Evolutionary conservation across 1,140 invertebrate genomes (phyloP).

Genomic region (Caenorhabditis latens): DNA sequence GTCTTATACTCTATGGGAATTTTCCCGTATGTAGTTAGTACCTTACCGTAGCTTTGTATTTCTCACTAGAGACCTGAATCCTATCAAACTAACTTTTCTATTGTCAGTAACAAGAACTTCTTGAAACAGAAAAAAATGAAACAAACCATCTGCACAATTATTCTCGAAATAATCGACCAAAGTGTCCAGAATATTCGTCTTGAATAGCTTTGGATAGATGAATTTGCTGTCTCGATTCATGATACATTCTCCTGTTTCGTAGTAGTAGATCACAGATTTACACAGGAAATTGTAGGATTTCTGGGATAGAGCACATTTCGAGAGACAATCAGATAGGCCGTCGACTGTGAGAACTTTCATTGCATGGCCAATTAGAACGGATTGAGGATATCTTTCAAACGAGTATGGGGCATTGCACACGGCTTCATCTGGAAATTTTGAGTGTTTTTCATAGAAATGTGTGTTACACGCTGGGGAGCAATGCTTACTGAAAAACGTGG

Average conservation of each 20-base stretch:
- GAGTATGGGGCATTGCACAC: constrained; percentile 73
- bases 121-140: too few species aligned
- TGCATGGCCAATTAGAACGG: constrained; percentile 72
- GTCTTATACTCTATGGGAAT: too few species aligned
- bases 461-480: too few species aligned
- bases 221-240: constrained; percentile 71
- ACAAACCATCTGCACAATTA: constrained; percentile 73
- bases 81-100: too few species aligned
- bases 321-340: constrained; percentile 72
- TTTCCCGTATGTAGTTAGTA: too few species aligned
- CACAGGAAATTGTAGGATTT: constrained; percentile 69
- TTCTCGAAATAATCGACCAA: constrained; percentile 77
- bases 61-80: too few species aligned
- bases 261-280: constrained; percentile 75
- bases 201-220: constrained; percentile 54
- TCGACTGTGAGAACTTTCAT: constrained; percentile 64
- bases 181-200: constrained; percentile 60
- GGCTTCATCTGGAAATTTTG: constrained; percentile 66
- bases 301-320: constrained; percentile 71
- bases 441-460: background rate
- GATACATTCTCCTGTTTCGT: constrained; percentile 75
- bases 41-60: too few species aligned
- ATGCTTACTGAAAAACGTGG: background rate
- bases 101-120: too few species aligned
- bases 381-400: constrained; percentile 75